Conservation (phyloP, 2,113 vertebrate species). For the Capreolus pygargus region DNA sequence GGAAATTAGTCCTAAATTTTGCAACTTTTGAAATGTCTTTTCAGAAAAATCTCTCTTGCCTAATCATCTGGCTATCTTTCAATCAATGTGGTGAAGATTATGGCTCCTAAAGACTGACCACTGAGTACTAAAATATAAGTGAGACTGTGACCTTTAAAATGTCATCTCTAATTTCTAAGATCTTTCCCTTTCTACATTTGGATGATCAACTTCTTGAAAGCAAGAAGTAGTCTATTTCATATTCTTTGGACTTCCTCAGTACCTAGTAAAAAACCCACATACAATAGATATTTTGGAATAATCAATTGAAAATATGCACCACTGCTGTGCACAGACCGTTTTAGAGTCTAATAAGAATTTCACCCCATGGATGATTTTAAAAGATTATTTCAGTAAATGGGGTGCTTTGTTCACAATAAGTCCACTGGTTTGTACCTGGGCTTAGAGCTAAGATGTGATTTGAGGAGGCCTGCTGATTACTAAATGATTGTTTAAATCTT, state of each 20-base stretch:
- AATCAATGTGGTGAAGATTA: background rate
- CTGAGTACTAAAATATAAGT: background rate
- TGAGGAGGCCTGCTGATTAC: slow-evolving; percentile 78
- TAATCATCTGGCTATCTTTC: background rate
- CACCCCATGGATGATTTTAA: slow-evolving; percentile 34
- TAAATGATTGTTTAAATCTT: slow-evolving; percentile 82
- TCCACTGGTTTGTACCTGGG: slow-evolving; percentile 69
- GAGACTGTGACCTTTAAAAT: background rate
- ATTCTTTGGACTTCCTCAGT: slow-evolving; percentile 28
- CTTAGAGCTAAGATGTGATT: slow-evolving; percentile 65
- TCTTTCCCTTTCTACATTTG: background rate
- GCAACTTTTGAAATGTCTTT: slow-evolving; percentile 10
- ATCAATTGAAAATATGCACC: slow-evolving; percentile 41
- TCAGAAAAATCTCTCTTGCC: background rate
- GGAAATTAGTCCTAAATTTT: slow-evolving; percentile 43
- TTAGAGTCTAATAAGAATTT: slow-evolving; percentile 43
- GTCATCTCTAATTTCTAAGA: background rate
- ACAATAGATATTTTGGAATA: slow-evolving; percentile 31
- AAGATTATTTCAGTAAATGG: slow-evolving; percentile 56
- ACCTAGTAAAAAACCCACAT: background rate
- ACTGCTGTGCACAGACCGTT: background rate
- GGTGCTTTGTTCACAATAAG: slow-evolving; percentile 56
- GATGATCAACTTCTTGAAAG: slow-evolving; percentile 26
- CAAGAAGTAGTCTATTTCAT: background rate
- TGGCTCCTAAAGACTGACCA: background rate